Evolutionary conservation across 1,140 invertebrate species (phyloP).

Genomic region (Condylostylus longicornis): DNA sequence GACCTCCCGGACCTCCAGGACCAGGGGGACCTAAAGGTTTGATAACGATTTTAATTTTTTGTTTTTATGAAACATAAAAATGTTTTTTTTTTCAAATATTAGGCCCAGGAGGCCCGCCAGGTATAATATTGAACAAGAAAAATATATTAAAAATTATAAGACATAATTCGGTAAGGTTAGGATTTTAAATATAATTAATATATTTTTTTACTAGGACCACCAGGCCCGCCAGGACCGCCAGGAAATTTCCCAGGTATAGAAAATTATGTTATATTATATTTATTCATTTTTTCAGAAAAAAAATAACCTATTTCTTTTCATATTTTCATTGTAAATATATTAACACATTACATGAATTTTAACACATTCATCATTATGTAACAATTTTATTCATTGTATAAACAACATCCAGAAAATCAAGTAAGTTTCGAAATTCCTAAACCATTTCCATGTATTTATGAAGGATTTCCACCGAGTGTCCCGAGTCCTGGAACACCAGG

Average conservation of each 20-base stretch:
- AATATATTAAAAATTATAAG: too few relatives aligned
- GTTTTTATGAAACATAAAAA: neutral
- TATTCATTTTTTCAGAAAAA: neutral
- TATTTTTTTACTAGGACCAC: constrained; percentile 20
- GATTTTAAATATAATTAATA: too few relatives aligned
- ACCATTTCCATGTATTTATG: neutral
- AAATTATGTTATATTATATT: neutral
- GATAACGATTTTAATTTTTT: too few relatives aligned
- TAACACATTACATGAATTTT: too few relatives aligned
- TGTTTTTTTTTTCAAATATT: too few relatives aligned
- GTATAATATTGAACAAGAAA: too few relatives aligned
- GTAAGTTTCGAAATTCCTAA: neutral
- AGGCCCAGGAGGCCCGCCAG: constrained; percentile 24
- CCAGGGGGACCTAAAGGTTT: constrained; percentile 11
- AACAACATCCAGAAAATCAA: neutral
- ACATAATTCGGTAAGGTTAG: too few relatives aligned
- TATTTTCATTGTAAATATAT: too few relatives aligned
- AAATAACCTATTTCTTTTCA: neutral
- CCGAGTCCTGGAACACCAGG: neutral
- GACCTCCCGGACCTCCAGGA: constrained; percentile 22
- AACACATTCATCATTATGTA: too few relatives aligned
- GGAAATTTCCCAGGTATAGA: constrained; percentile 7
- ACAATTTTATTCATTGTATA: too few relatives aligned
- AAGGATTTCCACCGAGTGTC: neutral
- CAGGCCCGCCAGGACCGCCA: constrained; percentile 20